Evolutionary conservation across 2,113 vertebrate species (phyloP), one percentile per base, ranked within the genome.

Genomic region (Recurvirostra avosetta): DNA sequence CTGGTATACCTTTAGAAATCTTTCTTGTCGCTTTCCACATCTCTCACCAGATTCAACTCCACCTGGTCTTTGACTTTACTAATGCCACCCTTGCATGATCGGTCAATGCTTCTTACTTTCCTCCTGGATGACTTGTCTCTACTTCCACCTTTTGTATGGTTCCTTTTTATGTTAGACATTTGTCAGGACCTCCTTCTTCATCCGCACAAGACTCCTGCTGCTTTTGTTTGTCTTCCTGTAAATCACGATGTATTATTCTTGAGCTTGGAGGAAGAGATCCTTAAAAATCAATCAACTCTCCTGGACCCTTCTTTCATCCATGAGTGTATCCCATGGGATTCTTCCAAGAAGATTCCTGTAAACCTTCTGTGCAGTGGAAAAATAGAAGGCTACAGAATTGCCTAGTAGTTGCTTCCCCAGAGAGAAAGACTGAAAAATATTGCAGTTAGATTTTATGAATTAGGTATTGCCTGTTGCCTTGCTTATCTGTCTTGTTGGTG

Each of bases 41-140:
- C 3, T 59, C 8, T 83, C 34, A 63, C 18, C 2, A 4, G 26
- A 38, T 38, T 82, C 20, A 79, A 8, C 9, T 82, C 10, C 7
- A 36, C 11, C 13, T 23, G 14, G 34, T 7, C 4, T 82, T 70
- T 61, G 53, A 2, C 15, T 84, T 84, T 90, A 8, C 25, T 52
- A 74, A 15, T 0, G 1, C 8, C 17, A 63, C 5, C 22, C 6
- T 7, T 27, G 23, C 40, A 62, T 9, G 19, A 40, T 49, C 0
- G 0, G 15, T 2, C 38, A 50, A 11, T 41, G 8, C 2, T 4
- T 40, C 30, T 56, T 40, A 16, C 5, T 21, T 61, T 76, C 26
- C 11, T 55, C n/a, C 53, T 83, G 26, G 11, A 56, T 19, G 13
- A 55, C 20, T 5, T 52, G 4, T 52, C 23, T 68, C 12, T 79